Evolutionary conservation across 2,797 vertebrate species (phyloP).

Genomic region (Diglossa cyanea): DNA sequence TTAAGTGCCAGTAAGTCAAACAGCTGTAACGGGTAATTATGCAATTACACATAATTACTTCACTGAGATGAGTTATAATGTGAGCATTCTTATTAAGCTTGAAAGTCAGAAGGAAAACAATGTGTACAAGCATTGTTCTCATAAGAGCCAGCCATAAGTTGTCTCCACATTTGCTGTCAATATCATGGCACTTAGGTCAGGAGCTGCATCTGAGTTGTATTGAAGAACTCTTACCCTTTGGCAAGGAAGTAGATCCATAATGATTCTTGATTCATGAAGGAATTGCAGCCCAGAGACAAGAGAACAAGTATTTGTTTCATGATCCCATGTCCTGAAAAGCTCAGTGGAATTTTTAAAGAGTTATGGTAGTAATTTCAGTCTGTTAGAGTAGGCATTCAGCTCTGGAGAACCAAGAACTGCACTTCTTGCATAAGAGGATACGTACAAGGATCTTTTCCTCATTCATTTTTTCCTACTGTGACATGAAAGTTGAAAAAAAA

Average conservation of each 20-base stretch:
- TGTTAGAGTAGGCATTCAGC: background rate
- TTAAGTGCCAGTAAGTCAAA: constrained; percentile 24
- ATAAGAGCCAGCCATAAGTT: background rate
- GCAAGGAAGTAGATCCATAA: background rate
- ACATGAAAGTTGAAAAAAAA: background rate
- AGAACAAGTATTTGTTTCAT: background rate
- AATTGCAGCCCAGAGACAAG: background rate
- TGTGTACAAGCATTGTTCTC: background rate
- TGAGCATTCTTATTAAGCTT: background rate
- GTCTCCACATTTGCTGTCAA: background rate
- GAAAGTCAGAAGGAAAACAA: background rate
- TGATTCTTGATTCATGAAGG: background rate
- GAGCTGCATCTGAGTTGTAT: background rate
- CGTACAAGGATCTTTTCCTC: background rate
- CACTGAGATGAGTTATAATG: background rate
- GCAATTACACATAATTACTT: constrained; percentile 40
- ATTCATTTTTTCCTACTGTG: background rate
- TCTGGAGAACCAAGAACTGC: background rate
- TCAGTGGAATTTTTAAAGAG: background rate
- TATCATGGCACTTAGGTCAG: background rate
- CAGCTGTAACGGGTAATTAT: constrained; percentile 11
- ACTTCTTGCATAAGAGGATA: background rate
- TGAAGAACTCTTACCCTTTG: background rate
- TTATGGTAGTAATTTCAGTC: background rate
- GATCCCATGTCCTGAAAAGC: background rate